phyloP scores from a whole-genome alignment of 2,888 invertebrate genomes.

The Morpho helenor region DNA sequence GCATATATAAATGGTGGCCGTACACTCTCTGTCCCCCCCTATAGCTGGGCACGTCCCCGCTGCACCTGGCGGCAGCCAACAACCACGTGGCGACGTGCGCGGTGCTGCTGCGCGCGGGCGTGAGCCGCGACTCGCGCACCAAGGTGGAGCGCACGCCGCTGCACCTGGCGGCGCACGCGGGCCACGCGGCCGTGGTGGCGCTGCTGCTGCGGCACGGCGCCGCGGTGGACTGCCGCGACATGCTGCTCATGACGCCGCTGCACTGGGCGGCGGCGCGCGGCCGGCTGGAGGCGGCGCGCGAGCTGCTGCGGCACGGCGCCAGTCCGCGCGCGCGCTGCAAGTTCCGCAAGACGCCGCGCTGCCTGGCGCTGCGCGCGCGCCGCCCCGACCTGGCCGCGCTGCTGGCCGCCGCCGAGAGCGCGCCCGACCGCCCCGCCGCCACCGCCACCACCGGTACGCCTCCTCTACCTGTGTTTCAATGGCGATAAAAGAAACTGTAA shows the following conservation, averaged over 20 bases:
- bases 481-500: too few species aligned
- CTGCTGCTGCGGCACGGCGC: conserved; percentile 80
- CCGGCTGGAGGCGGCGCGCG: conserved; percentile 79
- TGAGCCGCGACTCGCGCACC: conserved; percentile 92
- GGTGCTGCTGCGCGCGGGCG: conserved; percentile 90
- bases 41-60: conserved; percentile 92
- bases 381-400: conserved; percentile 31
- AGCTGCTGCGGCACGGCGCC: conserved; percentile 87
- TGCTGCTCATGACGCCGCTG: conserved; percentile 86
- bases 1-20: too few species aligned
- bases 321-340: conserved; percentile 75
- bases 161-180: conserved; percentile 93
- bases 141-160: conserved; percentile 96
- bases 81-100: conserved; percentile 89
- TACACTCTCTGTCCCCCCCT: background rate
- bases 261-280: conserved; percentile 96
- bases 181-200: conserved; percentile 86
- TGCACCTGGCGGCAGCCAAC: conserved; percentile 90
- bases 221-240: conserved; percentile 47
- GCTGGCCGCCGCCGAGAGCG: conserved; percentile 31
- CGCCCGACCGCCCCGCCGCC: background rate
- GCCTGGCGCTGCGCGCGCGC: conserved; percentile 35
- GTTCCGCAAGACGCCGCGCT: conserved; percentile 54
- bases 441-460: too few species aligned
- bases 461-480: too few species aligned